phyloP scores from a whole-genome alignment of 2,888 invertebrate species.

The Unio pictorum region DNA sequence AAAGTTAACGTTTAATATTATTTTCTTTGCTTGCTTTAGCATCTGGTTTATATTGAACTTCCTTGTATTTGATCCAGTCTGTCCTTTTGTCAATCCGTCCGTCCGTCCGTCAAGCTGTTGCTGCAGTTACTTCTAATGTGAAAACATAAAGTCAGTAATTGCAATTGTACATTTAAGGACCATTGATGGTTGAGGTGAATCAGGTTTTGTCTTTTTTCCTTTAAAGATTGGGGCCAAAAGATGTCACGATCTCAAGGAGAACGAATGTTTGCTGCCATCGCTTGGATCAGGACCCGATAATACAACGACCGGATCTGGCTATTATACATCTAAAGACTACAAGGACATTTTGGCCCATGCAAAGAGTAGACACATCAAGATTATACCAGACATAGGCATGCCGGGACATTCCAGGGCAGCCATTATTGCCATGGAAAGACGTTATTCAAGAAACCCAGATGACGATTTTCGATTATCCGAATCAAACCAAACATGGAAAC shows the following conservation, averaged over 20 bases:
- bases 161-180: no score
- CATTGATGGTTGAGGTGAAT: no score
- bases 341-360: constrained; percentile 50
- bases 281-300: constrained; percentile 51
- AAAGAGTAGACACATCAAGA: constrained; percentile 45
- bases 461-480: constrained; percentile 38
- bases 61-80: no score
- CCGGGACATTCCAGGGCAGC: constrained; percentile 63
- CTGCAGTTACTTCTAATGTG: no score
- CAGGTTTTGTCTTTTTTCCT: not conserved
- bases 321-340: constrained; percentile 49
- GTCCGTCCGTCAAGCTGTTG: no score
- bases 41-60: no score
- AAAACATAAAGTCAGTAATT: no score
- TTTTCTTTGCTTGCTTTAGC: no score
- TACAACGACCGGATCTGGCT: constrained; percentile 39
- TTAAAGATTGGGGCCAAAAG: constrained; percentile 32
- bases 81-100: no score
- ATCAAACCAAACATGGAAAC: constrained; percentile 33
- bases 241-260: constrained; percentile 38
- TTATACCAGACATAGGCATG: constrained; percentile 66
- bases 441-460: constrained; percentile 36
- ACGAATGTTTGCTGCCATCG: constrained; percentile 43
- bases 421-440: constrained; percentile 57
- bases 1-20: no score